These are phyloP conservation scores for Bemisia tabaci DNA, from an alignment of 1,140 invertebrate genomes.

Conservation along the genomic window DNA sequence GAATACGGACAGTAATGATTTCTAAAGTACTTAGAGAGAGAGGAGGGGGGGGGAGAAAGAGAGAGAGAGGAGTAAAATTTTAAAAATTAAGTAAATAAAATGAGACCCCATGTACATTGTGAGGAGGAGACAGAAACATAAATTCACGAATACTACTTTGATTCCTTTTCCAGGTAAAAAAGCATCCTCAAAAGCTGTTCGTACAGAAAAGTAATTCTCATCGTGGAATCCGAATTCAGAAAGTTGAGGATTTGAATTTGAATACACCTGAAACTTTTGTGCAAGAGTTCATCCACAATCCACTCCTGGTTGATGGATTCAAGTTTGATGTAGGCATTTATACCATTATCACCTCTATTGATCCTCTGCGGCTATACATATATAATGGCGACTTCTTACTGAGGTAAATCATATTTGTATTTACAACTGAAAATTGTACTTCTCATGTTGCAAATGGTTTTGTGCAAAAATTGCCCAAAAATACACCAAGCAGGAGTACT, in stretches of 20 bases:
- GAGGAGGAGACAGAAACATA: too few relatives aligned
- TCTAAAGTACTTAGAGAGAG: too few relatives aligned
- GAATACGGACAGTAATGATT: too few relatives aligned
- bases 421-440: too few relatives aligned
- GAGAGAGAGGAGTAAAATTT: too few relatives aligned
- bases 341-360: constrained; percentile 76
- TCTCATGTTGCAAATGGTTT: too few relatives aligned
- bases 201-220: constrained; percentile 90
- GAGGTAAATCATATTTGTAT: constrained; percentile 39
- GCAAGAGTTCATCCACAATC: constrained; percentile 75
- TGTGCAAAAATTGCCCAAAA: too few relatives aligned
- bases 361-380: constrained; percentile 78
- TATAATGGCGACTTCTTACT: constrained; percentile 81
- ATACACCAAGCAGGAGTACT: too few relatives aligned
- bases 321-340: constrained; percentile 98
- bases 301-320: constrained; percentile 67
- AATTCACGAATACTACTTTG: too few relatives aligned
- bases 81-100: too few relatives aligned
- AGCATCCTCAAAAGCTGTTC: constrained; percentile 59
- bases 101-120: too few relatives aligned
- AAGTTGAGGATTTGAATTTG: constrained; percentile 54
- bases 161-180: constrained; percentile 31
- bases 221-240: constrained; percentile 67
- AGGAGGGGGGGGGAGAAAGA: too few relatives aligned
- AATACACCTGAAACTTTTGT: constrained; percentile 65